A percentile compares a stretch with the other conserved stretches of the same genome.
phyloP scores from a whole-genome alignment of 2,797 vertebrate genomes.

The Centropyge bicolor region DNA sequence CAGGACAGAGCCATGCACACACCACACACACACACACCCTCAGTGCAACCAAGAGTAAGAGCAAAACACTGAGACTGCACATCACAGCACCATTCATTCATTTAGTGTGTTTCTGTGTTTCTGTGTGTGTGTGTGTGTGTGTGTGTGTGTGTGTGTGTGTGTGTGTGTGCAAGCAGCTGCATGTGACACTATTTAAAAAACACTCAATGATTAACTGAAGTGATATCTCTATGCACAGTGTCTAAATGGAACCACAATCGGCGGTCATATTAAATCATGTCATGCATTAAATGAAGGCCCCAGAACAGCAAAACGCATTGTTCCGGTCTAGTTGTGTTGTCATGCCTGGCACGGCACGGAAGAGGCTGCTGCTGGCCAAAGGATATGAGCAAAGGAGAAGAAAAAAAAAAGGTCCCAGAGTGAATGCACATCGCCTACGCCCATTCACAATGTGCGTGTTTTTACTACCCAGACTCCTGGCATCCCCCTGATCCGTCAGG shows the following conservation, averaged over 20 bases:
- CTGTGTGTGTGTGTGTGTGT: no score
- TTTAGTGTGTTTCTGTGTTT: neutral
- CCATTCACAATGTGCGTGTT: constrained; percentile 78
- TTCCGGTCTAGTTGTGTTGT: constrained; percentile 82
- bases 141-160: neutral
- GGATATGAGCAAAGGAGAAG: constrained; percentile 35
- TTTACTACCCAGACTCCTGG: constrained; percentile 59
- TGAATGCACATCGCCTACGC: constrained; percentile 72
- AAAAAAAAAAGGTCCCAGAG: constrained; percentile 36
- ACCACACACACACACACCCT: neutral
- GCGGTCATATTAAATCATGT: constrained; percentile 64
- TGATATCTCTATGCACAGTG: constrained; percentile 11
- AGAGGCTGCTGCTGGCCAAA: constrained; percentile 51
- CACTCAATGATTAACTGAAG: neutral
- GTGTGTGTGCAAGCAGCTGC: constrained; percentile 2
- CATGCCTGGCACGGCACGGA: constrained; percentile 65
- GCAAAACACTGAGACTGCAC: constrained; percentile 32
- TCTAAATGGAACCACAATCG: constrained; percentile 40
- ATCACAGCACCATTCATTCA: constrained; percentile 29
- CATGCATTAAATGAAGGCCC: constrained; percentile 75
- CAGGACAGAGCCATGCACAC: constrained; percentile 8
- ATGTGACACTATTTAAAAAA: constrained; percentile 15
- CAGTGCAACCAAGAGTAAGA: constrained; percentile 2
- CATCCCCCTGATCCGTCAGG: constrained; percentile 55
- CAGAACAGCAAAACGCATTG: constrained; percentile 79